Evolutionary conservation across 2,888 invertebrate genomes (phyloP).

Genomic region (Drosophila borealis): DNA sequence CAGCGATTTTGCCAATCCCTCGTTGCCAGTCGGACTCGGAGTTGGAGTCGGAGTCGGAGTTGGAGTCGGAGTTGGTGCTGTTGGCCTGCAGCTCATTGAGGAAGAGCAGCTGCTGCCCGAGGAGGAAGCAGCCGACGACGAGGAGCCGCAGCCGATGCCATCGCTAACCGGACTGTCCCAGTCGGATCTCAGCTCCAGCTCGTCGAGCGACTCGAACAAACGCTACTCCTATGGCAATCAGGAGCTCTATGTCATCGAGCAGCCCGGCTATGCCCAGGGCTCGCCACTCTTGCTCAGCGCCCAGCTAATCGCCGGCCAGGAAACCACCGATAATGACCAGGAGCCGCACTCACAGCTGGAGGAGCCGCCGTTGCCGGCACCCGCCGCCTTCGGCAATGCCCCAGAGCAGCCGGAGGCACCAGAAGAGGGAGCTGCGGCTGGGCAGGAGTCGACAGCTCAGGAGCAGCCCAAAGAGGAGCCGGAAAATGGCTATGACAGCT

Average conservation of each 20-base stretch:
- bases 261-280: conserved; percentile 88
- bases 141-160: background rate
- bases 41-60: background rate
- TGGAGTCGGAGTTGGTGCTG: conserved; percentile 22
- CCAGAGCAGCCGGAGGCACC: background rate
- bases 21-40: conserved; percentile 21
- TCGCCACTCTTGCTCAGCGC: conserved; percentile 55
- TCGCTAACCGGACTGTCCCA: conserved; percentile 91
- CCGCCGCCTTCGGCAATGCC: conserved; percentile 33
- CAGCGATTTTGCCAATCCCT: conserved; percentile 60
- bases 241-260: conserved; percentile 90
- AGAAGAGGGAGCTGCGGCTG: background rate
- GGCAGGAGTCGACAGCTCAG: background rate
- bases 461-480: conserved; percentile 25
- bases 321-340: conserved; percentile 33
- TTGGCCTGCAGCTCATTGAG: conserved; percentile 81
- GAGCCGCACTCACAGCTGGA: conserved; percentile 40
- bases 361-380: conserved; percentile 29
- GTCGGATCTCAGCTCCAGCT: conserved; percentile 90
- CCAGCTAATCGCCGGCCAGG: conserved; percentile 42
- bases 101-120: conserved; percentile 59
- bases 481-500: conserved; percentile 83
- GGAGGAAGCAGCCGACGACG: conserved; percentile 20
- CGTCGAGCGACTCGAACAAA: conserved; percentile 90
- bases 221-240: conserved; percentile 93